A percentile compares a stretch with the other conserved stretches of the same genome.
Conservation (phyloP, 2,113 vertebrate species). For the Arenaria interpres region DNA sequence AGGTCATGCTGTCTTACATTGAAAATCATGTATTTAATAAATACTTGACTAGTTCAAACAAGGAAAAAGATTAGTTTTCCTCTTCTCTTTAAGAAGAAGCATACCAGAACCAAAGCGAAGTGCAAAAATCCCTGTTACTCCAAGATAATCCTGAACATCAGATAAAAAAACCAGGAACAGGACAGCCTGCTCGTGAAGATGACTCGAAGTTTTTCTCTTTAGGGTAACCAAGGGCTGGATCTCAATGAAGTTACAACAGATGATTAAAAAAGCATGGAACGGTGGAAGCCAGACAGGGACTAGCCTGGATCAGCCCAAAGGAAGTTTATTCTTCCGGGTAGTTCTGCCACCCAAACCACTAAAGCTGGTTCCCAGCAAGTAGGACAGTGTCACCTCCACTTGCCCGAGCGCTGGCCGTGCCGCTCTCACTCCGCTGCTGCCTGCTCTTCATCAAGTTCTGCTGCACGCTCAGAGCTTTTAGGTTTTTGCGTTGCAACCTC, state of each 20-base stretch:
- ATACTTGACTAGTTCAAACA: background rate
- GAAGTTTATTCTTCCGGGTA: background rate
- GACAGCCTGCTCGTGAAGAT: fast-evolving
- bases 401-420: fast-evolving
- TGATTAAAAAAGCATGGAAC: background rate
- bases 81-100: background rate
- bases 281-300: background rate
- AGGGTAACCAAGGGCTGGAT: background rate
- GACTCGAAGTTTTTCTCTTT: background rate
- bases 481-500: background rate
- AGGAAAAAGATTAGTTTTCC: background rate
- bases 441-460: background rate
- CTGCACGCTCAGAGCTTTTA: background rate
- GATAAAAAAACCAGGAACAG: background rate
- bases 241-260: background rate
- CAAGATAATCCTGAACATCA: background rate
- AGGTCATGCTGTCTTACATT: background rate
- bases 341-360: background rate
- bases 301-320: background rate
- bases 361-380: background rate
- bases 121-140: slow-evolving; percentile 32
- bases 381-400: background rate
- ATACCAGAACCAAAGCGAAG: slow-evolving; percentile 1
- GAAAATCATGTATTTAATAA: background rate
- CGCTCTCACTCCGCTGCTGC: background rate